Evolutionary conservation across 2,888 invertebrate genomes (phyloP), one percentile per base, ranked within the genome.

Genomic region (Andricus curvator): DNA sequence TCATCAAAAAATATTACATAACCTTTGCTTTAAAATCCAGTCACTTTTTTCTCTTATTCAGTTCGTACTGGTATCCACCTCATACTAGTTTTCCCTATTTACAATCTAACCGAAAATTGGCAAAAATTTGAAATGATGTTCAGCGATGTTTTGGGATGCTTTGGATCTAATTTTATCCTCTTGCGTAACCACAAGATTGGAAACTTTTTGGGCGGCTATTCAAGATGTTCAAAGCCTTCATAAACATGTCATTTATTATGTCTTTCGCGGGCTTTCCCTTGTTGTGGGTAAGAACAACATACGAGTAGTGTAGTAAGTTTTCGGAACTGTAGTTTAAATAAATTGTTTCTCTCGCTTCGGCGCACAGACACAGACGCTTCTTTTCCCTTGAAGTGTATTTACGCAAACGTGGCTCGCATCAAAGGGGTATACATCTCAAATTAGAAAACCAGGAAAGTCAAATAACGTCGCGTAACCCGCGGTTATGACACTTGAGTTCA

Each of bases 361-460:
- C 65, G 79, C 80, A 77, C 80, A 81, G 64, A 60, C 56, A 74
- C 74, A 74, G 74, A 74, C 60, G 74, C 74, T 81, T 74, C 60
- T 78, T 78, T 84, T 51, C 78, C 81, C 78, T 68, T 80, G 79
- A 81, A 81, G 76, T 78, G 80, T 66, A 78, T 81, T 80, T 44
- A 77, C 20, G 64, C 78, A 65, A 78, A 77, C 41, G 62, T 70
- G 44, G 44, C 60, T 68, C 70, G 62, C 80, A 80, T 83, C 80
- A 80, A 84, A 83, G 78, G 81, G 74, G 81, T 78, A 68, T 41
- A 78, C 66, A 64, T 83, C 83, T 82, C 62, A 77, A 84, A 84
- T 84, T 84, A 84, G 84, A 83, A 81, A 78, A 65, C 17, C 70
- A 62, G 80, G 29, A 78, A 81, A 83, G 81, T 80, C 81, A 84